Base-by-base conservation (phyloP, 2,797 vertebrate species). In the Gorsachius magnificus region DNA sequence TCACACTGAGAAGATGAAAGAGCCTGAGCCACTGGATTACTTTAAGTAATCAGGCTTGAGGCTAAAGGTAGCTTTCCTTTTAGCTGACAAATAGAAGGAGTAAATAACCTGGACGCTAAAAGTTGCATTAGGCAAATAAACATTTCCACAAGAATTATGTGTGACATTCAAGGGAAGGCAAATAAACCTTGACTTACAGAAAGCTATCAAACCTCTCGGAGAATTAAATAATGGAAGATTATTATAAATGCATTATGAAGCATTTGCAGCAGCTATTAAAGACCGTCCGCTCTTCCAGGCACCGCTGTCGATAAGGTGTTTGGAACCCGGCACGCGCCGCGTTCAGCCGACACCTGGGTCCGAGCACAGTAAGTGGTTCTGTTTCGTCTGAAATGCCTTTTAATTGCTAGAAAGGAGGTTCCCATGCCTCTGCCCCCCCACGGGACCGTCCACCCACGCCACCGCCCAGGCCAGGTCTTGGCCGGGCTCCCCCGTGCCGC, bases 61-160 rank as follows among this genome's bases (percentile, higher is more conserved):
- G 97, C 96, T 97, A 95, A 97, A 94, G 96, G 97, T 95, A 96
- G 90, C 92, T 93, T 97, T 95, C 92, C 78, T 97, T 95, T 87
- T 64, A 97, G 97, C 96, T 98, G 97, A 98, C 94, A 98, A 98
- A 98, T 96, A 96, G 93, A 92, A 92, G 92, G 89, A 97, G 98
- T 98, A 98, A 98, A 98, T 98, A 98, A 98, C 95, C 96, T 83
- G 65, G 97, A 97, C 97, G 96, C 97, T 98, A 98, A 97, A 98
- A 98, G 97, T 98, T 98, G 97, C 97, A 98, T 98, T 98, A 98
- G 97, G 98, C 97, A 98, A 98, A 98, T 98, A 98, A 98, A 98
- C 97, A 97, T 98, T 98, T 98, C 95, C 91, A 95, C 95, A 97
- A 97, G 98, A 98, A 97, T 98, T 98, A 97, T 97, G 97, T 83